Evolutionary conservation across 2,113 vertebrate genomes (phyloP), one percentile per base, ranked within the genome.

Genomic region (Jaculus jaculus): DNA sequence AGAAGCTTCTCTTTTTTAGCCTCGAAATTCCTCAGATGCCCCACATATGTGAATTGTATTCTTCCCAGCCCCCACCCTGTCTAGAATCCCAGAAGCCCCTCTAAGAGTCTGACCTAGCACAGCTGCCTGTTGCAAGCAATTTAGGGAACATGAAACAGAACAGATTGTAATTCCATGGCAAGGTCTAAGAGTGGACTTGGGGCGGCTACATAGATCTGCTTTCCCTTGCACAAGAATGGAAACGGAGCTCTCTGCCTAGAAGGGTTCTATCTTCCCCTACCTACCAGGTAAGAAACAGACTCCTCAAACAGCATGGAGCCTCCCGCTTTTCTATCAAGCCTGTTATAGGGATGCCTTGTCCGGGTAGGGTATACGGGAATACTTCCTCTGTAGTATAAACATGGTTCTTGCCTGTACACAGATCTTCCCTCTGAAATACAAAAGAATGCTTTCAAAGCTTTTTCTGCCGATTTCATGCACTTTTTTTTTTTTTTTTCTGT

Each of bases 21-120:
- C 77, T 86, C 47, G 11, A 89, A 92, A 97, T 97, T 97, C 97
- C 83, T 92, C 87, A 93, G 89, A 96, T 93, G 95, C 90, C 92
- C 89, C 68, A 74, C 97, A 96, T 97, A 94, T 26, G 74, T 87
- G 79, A 92, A 34, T 66, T 91, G 92, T 87, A 47, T 84, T 87
- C 78, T 94, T 95, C 94, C 58, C 84, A 92, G 91, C 91, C 92
- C 92, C 91, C 58, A 26, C 92, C 95, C 95, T 18, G 94, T 95
- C 97, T 96, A 96, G 96, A 96, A 96, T 96, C 97, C 91, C 86
- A 42, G 72, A 91, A 61, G 68, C 83, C 93, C 94, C 92, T 92
- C 89, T 15, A 72, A 91, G 96, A 87, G 6, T 90, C 91, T 89
- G 94, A 92, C 84, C 91, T 30, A 84, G 92, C 66, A 42, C 96